phyloP scores from a whole-genome alignment of 1,140 invertebrate genomes.

The Drosophila sproati region DNA sequence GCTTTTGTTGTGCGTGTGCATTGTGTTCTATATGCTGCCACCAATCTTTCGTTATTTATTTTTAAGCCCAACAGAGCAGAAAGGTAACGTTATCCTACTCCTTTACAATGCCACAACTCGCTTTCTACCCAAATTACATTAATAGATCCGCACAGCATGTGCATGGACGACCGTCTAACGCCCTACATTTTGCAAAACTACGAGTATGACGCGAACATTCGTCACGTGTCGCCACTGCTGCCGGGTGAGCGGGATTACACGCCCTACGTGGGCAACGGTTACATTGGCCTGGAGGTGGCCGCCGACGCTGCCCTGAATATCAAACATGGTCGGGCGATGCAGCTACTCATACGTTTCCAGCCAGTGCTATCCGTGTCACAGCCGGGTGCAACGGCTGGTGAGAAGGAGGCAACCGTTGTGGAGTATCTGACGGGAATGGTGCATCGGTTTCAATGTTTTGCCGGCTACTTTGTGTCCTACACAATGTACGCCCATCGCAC shows the following conservation, averaged over 20 bases:
- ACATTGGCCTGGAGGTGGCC: slow-evolving; percentile 88
- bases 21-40: slow-evolving; percentile 89
- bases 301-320: slow-evolving; percentile 89
- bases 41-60: slow-evolving; percentile 88
- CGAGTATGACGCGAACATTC: slow-evolving; percentile 89
- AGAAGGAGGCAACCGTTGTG: slow-evolving; percentile 87
- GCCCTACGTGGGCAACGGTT: slow-evolving; percentile 92
- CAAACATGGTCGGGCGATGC: slow-evolving; percentile 89
- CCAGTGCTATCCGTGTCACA: slow-evolving; percentile 89
- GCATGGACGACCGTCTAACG: slow-evolving; percentile 88
- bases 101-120: background rate
- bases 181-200: slow-evolving; percentile 87
- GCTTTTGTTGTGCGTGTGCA: slow-evolving; percentile 86
- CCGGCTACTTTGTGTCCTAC: slow-evolving; percentile 88
- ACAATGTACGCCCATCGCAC: slow-evolving; percentile 92
- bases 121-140: background rate
- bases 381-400: slow-evolving; percentile 71
- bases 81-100: slow-evolving; percentile 75
- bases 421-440: slow-evolving; percentile 89
- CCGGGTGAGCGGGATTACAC: slow-evolving; percentile 87
- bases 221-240: slow-evolving; percentile 85
- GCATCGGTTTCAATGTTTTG: slow-evolving; percentile 88
- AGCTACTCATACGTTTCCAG: slow-evolving; percentile 89
- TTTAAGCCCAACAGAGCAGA: slow-evolving; percentile 80
- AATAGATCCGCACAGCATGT: slow-evolving; percentile 87